Evolutionary conservation across 53 echinoderm and acorn worm species (phyloP), one percentile per base, ranked within the genome.

Genomic region (Zoroaster sp.): DNA sequence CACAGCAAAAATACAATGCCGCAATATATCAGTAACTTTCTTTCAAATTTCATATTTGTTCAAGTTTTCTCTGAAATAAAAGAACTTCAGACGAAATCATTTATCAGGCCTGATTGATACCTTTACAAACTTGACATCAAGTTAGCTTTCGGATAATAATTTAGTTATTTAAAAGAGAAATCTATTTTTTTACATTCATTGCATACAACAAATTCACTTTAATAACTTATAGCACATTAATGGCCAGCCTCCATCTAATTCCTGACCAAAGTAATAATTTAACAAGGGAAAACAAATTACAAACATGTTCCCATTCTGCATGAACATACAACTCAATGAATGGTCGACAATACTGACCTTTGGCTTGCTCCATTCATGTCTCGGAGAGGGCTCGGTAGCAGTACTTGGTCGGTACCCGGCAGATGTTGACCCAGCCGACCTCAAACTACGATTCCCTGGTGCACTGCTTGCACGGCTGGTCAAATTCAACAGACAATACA

Each of bases 341-440:
- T 39, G 4, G 20, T 40, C 20, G 18, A 20, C 28, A 7, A 35
- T 79, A 38, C 79, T 37, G 54, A 83, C 83, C 83, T 83, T 83
- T 21, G 68, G 9, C 38, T 55, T 79, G 63, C 83, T 92, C 93
- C 90, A 88, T 18, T 87, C 79, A 30, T 92, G 83, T 80, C 87
- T 91, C 9, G 75, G 11, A 0, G 92, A 71, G 17, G 53, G 46
- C 15, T 91, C 83, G 5, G 87, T 87, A 28, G 97, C 91, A 38
- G 95, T 98, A 49, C 80, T 77, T 69, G 99, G 96, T 66, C 99
- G 82, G 52, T 81, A 89, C 2, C 93, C 94, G 23, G 87, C 93
- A 36, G 85, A 89, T 3, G 90, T 78, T 18, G 89, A 91, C 3
- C 99, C 99, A 8, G 94, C 99, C 55, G 99, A 92, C 49, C 99